Base-by-base conservation (phyloP, 2,797 vertebrate genomes). In the Cichlasoma orientale region DNA sequence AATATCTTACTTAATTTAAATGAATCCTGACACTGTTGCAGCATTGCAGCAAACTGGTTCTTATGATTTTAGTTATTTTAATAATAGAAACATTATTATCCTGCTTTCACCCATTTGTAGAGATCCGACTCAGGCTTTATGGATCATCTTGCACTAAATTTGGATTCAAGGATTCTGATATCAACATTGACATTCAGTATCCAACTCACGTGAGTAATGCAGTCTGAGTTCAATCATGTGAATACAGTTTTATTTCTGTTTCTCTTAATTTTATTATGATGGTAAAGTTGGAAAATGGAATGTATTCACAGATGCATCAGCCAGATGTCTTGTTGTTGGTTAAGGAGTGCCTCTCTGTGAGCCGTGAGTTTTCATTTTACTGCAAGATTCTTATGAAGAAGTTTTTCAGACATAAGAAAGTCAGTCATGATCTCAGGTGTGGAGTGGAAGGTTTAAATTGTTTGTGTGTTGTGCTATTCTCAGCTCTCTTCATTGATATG, bases 81-180 rank as follows among this genome's bases (percentile, higher is more conserved):
- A 50, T 47, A 68, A 12, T 50, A 4, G 3, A 63, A 33, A 36
- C 14, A 38, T 19, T 47, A 19, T 56, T 72, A 13, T 19, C 4
- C 66, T 3, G 52, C 6, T 79, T n/a, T 72, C 29, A 83, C 8
- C 78, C 54, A 61, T 72, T 86, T 92, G 47, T 90, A 99, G 98
- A 96, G 74, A 97, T 98, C 90, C 95, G 92, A n/a, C 94, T 98
- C 87, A 95, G 97, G 91, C 93, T 98, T 25, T 98, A 99, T 93
- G 98, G 97, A 82, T 99, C 98, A 66, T 98, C 98, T 82, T 96
- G 91, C 89, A 97, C 96, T 75, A 96, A 95, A 91, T 96, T 98
- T 94, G 98, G 98, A 92, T 99, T 98, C 92, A 97, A 95, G 92
- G 96, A 95, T 88, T 98, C 98, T n/a, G 97, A 99, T 85, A 89